Conservation (phyloP, 2,888 invertebrate genomes). For the Nemotelus pantherinus region DNA sequence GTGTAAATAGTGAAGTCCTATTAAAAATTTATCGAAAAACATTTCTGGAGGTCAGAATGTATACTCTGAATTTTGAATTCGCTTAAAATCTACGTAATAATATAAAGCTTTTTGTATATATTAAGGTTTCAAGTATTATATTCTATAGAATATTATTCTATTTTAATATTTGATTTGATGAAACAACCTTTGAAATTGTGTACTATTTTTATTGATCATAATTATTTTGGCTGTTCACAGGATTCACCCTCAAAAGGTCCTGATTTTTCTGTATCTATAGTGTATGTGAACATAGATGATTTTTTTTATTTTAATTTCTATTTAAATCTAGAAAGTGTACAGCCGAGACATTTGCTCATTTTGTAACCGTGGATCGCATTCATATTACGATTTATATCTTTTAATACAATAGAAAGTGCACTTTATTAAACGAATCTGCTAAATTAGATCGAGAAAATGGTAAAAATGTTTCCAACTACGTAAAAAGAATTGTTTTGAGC, state of each 20-base stretch:
- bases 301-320: neutral
- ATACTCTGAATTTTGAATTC: neutral
- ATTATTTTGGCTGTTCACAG: conserved; percentile 39
- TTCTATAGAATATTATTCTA: neutral
- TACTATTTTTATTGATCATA: conserved; percentile 21
- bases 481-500: neutral
- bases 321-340: neutral
- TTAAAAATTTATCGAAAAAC: neutral
- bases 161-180: conserved; percentile 40
- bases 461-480: neutral
- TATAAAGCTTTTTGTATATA: conserved; percentile 30
- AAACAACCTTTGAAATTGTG: conserved; percentile 42
- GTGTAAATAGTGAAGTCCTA: neutral
- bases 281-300: neutral
- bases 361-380: neutral
- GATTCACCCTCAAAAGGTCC: conserved; percentile 6
- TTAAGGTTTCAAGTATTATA: conserved; percentile 1
- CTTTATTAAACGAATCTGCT: conserved; percentile 43
- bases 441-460: too few species aligned
- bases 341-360: neutral
- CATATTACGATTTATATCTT: neutral
- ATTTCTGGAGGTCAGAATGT: neutral
- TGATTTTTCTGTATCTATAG: neutral
- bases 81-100: conserved; percentile 1
- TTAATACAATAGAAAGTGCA: conserved; percentile 48